Conservation (phyloP, 1,140 invertebrate species). For the Plutomurus gul region DNA sequence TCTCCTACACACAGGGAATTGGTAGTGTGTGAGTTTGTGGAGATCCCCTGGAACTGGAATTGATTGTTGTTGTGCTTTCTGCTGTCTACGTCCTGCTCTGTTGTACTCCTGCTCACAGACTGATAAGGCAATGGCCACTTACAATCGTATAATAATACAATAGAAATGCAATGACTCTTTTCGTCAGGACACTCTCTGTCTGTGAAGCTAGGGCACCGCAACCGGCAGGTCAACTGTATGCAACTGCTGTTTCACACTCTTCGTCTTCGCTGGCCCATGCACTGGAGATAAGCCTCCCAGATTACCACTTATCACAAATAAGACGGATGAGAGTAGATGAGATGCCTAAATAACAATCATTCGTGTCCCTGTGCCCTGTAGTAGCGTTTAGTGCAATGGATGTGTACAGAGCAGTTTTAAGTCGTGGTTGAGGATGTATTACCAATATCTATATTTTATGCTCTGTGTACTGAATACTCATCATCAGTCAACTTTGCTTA, state of each 20-base stretch:
- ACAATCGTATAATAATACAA: constrained; percentile 14
- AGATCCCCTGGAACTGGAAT: constrained; percentile 28
- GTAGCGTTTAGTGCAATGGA: too few relatives aligned
- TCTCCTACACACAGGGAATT: not conserved
- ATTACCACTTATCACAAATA: constrained; percentile 21
- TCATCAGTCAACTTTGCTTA: constrained; percentile 10
- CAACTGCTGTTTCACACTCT: constrained; percentile 23
- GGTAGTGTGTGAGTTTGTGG: not conserved
- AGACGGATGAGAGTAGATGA: constrained; percentile 16
- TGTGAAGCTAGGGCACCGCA: too few relatives aligned
- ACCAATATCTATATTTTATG: too few relatives aligned
- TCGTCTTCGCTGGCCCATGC: not conserved
- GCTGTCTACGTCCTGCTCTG: too few relatives aligned
- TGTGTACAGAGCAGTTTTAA: too few relatives aligned
- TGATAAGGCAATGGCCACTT: not conserved
- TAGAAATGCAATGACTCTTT: constrained; percentile 6
- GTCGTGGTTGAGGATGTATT: too few relatives aligned
- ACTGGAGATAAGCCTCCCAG: not conserved
- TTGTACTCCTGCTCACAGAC: too few relatives aligned
- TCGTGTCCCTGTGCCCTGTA: not conserved
- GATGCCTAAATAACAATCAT: not conserved
- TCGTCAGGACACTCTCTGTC: constrained; percentile 18
- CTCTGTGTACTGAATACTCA: not conserved
- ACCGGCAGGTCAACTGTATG: constrained; percentile 1
- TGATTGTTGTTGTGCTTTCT: constrained; percentile 1